phyloP scores from a whole-genome alignment of 2,113 vertebrate genomes.

The Osmerus mordax region DNA sequence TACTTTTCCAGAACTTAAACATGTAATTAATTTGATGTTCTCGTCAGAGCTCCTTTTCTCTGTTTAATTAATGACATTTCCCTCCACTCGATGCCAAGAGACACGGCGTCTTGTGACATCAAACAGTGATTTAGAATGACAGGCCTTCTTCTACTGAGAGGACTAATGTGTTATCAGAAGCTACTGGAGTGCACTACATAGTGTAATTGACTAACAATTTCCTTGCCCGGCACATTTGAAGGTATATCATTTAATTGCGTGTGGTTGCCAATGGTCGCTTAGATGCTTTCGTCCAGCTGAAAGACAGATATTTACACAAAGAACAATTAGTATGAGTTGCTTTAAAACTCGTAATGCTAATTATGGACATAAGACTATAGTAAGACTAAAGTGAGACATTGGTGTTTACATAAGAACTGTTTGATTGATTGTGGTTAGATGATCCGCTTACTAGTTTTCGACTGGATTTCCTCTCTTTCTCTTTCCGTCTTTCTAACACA shows the following conservation, averaged over 20 bases:
- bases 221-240: conserved; percentile 12
- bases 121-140: neutral
- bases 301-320: conserved; percentile 15
- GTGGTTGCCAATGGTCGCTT: neutral
- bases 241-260: conserved; percentile 17
- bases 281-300: neutral
- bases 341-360: conserved; percentile 15
- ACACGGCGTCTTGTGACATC: neutral
- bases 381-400: neutral
- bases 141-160: neutral
- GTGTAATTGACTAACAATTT: neutral
- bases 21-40: conserved; percentile 56
- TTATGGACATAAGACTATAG: neutral
- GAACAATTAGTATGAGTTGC: neutral
- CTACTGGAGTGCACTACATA: neutral
- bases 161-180: neutral
- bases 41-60: conserved; percentile 39
- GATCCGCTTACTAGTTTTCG: neutral
- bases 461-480: neutral
- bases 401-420: neutral
- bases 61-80: conserved; percentile 57
- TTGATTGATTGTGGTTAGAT: neutral
- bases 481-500: neutral
- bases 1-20: conserved; percentile 50
- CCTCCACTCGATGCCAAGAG: conserved; percentile 26